These are phyloP conservation scores for Entosphenus tridentatus DNA, from an alignment of 2,113 vertebrate species.

Conservation along the genomic window DNA sequence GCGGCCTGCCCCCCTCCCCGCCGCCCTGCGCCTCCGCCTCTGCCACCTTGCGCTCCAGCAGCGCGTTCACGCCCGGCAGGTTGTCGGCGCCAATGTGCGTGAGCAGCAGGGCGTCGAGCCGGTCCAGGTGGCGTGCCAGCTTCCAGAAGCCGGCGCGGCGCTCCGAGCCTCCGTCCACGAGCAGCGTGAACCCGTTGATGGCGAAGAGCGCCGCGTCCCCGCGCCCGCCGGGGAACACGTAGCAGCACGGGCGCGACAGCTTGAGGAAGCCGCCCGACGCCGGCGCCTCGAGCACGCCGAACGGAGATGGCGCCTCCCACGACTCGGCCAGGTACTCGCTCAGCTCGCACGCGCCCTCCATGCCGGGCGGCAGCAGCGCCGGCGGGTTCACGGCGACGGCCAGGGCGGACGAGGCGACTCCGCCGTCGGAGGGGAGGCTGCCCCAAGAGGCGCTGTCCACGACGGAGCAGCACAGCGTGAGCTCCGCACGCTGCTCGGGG, in stretches of 20 bases:
- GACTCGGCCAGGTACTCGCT: conserved; percentile 4
- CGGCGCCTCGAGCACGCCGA: neutral
- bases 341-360: conserved; percentile 3
- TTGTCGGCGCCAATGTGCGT: neutral
- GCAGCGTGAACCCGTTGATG: conserved; percentile 2
- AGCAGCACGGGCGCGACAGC: conserved; percentile 2
- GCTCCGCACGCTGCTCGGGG: conserved; percentile 18
- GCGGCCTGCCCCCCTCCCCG: conserved; percentile 32
- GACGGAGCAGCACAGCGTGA: conserved; percentile 37
- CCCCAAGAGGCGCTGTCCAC: conserved; percentile 28
- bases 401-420: conserved; percentile 24
- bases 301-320: neutral
- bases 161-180: neutral
- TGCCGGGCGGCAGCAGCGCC: conserved; percentile 25
- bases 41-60: neutral
- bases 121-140: conserved; percentile 3
- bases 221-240: conserved; percentile 1
- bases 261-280: conserved; percentile 3
- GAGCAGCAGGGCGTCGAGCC: neutral
- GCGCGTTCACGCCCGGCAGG: neutral
- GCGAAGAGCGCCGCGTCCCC: conserved; percentile 4
- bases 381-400: conserved; percentile 31
- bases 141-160: conserved; percentile 3
- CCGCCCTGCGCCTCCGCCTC: conserved; percentile 49
- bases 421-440: conserved; percentile 25